These are phyloP conservation scores for Oreochromis aureus DNA, from an alignment of 2,113 vertebrate species.

Conservation along the genomic window DNA sequence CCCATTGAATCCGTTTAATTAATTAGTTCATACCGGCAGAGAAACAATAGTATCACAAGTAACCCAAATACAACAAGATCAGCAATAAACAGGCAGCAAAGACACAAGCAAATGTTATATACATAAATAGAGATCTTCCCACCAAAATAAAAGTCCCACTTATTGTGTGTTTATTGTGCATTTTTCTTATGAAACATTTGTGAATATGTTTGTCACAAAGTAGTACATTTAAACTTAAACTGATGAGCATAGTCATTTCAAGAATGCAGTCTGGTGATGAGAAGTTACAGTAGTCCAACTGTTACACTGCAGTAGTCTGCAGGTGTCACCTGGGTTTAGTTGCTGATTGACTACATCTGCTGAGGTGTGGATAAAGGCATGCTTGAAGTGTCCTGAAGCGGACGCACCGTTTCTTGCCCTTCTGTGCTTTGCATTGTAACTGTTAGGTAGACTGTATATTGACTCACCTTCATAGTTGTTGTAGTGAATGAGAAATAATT, in stretches of 20 bases:
- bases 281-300: not conserved
- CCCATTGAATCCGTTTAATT: constrained; percentile 11
- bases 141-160: not conserved
- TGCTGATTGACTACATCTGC: too few relatives aligned
- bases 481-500: not conserved
- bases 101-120: not conserved
- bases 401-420: too few relatives aligned
- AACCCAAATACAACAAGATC: not conserved
- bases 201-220: not conserved
- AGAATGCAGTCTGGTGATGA: not conserved
- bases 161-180: not conserved
- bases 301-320: not conserved
- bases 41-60: not conserved
- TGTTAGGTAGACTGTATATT: too few relatives aligned
- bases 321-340: too few relatives aligned
- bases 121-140: not conserved
- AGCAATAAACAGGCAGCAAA: not conserved
- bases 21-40: not conserved
- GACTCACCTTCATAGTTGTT: too few relatives aligned
- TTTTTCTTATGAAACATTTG: not conserved
- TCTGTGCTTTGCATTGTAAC: too few relatives aligned
- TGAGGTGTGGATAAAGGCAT: too few relatives aligned
- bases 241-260: not conserved
- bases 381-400: too few relatives aligned
- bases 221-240: not conserved